Percentiles rank a stretch among this genome's conserved stretches.
Evolutionary conservation across 2,113 vertebrate genomes (phyloP).

Genomic region (Coracopsis vasa): DNA sequence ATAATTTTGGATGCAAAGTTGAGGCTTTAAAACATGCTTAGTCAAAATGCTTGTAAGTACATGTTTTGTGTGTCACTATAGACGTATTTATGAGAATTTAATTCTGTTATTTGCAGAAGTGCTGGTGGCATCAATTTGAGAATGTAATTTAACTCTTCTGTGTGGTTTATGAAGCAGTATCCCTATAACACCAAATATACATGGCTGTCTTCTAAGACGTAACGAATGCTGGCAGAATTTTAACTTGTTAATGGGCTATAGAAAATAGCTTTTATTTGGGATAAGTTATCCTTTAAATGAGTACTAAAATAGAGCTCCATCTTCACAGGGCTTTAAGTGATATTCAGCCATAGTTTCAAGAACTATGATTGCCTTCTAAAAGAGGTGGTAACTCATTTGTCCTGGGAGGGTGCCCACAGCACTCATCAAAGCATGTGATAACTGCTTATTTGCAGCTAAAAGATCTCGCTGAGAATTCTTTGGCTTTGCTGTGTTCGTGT

Average conservation of each 20-base stretch:
- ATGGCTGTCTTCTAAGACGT: background rate
- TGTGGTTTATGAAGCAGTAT: background rate
- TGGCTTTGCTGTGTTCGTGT: background rate
- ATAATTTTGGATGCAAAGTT: slow-evolving; percentile 3
- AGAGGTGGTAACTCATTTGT: background rate
- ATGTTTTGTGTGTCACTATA: background rate
- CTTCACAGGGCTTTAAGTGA: background rate
- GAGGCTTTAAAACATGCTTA: background rate
- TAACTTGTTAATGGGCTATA: background rate
- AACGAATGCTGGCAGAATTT: background rate
- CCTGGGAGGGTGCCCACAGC: background rate
- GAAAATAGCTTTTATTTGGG: background rate
- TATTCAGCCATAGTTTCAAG: background rate
- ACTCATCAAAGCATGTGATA: background rate
- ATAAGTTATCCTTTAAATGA: background rate
- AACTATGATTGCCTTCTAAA: background rate
- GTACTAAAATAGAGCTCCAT: background rate
- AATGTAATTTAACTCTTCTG: slow-evolving; percentile 1
- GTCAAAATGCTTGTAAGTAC: background rate
- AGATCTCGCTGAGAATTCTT: background rate
- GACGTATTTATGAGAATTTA: background rate
- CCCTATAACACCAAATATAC: background rate
- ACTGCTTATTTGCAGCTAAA: background rate
- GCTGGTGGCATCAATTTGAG: background rate
- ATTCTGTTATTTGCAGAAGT: background rate